Base-by-base conservation (phyloP, 2,113 vertebrate species). In the Strix uralensis region DNA sequence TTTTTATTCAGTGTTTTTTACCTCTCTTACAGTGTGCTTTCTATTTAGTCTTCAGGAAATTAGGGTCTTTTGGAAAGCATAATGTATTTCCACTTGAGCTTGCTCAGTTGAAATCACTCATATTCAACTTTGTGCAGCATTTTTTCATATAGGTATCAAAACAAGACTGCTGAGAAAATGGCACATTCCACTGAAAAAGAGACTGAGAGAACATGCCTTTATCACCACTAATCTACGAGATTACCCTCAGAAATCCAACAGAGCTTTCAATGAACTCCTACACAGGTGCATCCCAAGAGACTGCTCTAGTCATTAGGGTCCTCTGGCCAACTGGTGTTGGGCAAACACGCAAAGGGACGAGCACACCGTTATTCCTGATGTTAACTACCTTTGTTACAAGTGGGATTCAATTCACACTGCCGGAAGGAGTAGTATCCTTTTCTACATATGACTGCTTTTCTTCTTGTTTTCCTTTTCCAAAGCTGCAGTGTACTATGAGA, bases 341-440 rank as follows among this genome's bases (percentile, higher is more conserved):
- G 58, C 49, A 86, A 44, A 4, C 3, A 3, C 2, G 9, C 34
- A 5, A 1, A 54, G 38, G 61, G 72, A 63, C 1, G 21, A 75
- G 72, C 38, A 4, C 7, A 3, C n/a, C 15, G 4, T 6, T 74
- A 42, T 19, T 74, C 88, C 88, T 46, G n/a, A 62, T 49, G 61
- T 67, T 58, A n/a, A 72, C 71, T 69, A 81, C 81, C 46, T 95
- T 96, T 92, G 75, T 92, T 96, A 91, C 69, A 82, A 70, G 67
- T 6, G 29, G 58, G 71, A 77, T 65, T 84, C 91, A 71, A 8
- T 21, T 61, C 71, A 29, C 32, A 4, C 51, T 19, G 42, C 2
- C 8, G 7, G 42, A 79, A 78, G 52, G 40, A 63, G 25, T 1
- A 22, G 30, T 18, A 62, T 52, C 69, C 11, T 59, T 83, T 63